Evolutionary conservation across 2,797 vertebrate genomes (phyloP), one percentile per base, ranked within the genome.

Genomic region (Rhynchonycteris naso): DNA sequence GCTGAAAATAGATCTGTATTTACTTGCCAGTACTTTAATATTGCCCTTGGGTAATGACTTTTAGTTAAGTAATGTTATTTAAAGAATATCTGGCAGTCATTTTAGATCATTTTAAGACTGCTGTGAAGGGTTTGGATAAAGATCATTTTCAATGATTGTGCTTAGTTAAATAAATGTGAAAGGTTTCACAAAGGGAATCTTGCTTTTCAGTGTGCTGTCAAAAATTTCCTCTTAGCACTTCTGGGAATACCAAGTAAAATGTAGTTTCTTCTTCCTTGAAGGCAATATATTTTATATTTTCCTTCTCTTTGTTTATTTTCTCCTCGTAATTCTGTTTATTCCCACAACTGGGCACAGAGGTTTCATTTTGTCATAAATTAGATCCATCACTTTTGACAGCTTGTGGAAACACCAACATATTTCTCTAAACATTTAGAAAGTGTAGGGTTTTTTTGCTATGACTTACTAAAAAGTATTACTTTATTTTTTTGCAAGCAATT

Each of bases 111-210:
- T 98, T 98, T 97, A 97, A 97, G 98, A 96, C 98, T 96, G 94
- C 98, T 97, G 96, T 98, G 97, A 98, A 98, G 96, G 96, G 97
- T 98, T 98, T 98, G 96, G 95, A 97, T 97, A 98, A 98, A 98
- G 98, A 98, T 98, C 98, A 98, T 97, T 98, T 98, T 98, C 98
- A 98, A 30, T 98, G 98, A 98, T 98, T 98, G 97, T 97, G 97
- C 98, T 98, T 98, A 97, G 98, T 97, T 98, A 98, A 98, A 98
- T 98, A 98, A 98, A 98, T 98, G 97, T 97, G 97, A 97, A 98
- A 92, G 95, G 92, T 96, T 98, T 98, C 98, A 98, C 97, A 98
- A 98, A 98, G 97, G 98, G 97, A 98, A 97, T 97, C 97, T 98
- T 97, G 97, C 97, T 98, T 98, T 98, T 98, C 97, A 97, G 84